These are phyloP conservation scores for Clitarchus hookeri DNA, from an alignment of 2,888 invertebrate species.

Conservation along the genomic window DNA sequence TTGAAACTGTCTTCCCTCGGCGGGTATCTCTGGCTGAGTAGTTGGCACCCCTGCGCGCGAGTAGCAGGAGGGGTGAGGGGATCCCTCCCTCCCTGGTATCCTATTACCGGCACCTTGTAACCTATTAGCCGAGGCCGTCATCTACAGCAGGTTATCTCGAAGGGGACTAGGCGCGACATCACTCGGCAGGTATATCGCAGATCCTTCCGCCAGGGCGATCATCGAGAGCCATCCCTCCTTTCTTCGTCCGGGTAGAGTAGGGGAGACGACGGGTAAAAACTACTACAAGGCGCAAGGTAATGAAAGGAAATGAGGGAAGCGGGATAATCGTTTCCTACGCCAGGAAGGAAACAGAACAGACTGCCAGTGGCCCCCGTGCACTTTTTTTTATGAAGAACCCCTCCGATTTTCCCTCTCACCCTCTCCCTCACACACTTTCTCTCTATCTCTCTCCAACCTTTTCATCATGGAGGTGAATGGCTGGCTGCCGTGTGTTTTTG, in stretches of 20 bases:
- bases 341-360: background rate
- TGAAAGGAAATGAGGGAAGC: constrained; percentile 4
- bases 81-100: background rate
- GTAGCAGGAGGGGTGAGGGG: background rate
- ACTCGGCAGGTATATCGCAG: background rate
- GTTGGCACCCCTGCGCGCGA: constrained; percentile 3
- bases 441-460: background rate
- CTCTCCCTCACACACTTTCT: background rate
- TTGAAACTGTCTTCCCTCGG: no score
- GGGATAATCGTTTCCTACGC: background rate
- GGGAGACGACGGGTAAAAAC: background rate
- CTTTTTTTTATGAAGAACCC: background rate
- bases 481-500: background rate
- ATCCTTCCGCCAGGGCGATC: background rate
- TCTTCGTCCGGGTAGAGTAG: background rate
- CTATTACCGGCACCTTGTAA: constrained; percentile 10
- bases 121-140: background rate
- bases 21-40: background rate
- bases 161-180: background rate
- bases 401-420: background rate
- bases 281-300: background rate
- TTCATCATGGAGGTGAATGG: background rate
- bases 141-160: background rate
- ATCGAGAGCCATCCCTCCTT: background rate
- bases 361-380: background rate